Conservation (phyloP, 2,888 invertebrate genomes). For the Opisthograptis luteolata region DNA sequence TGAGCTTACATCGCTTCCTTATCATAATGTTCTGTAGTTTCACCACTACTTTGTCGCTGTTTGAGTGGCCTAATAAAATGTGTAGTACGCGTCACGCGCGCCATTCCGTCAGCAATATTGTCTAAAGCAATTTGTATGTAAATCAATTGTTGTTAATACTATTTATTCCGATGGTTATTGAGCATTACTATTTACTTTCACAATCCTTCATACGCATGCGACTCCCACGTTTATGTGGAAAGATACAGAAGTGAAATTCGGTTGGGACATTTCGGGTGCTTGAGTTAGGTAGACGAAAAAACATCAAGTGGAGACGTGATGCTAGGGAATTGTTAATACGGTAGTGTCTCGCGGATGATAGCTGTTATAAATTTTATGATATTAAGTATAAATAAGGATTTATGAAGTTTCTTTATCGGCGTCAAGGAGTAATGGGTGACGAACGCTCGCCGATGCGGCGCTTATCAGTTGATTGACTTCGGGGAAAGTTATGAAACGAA, state of each 20-base stretch:
- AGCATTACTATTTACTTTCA: conserved; percentile 76
- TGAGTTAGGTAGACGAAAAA: conserved; percentile 62
- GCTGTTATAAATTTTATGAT: conserved; percentile 77
- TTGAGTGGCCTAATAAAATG: conserved; percentile 52
- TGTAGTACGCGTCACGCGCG: conserved; percentile 76
- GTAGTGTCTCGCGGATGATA: conserved; percentile 67
- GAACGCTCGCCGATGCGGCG: conserved; percentile 12
- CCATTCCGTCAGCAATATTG: conserved; percentile 83
- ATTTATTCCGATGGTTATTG: conserved; percentile 82
- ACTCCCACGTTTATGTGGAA: conserved; percentile 47
- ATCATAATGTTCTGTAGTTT: too few relatives aligned
- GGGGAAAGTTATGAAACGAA: conserved; percentile 28
- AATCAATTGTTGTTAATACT: conserved; percentile 84
- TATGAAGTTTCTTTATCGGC: conserved; percentile 62
- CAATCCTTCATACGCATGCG: conserved; percentile 43
- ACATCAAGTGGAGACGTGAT: conserved; percentile 65
- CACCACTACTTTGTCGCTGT: conserved; percentile 27
- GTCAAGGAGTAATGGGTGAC: conserved; percentile 46
- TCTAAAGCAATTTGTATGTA: conserved; percentile 85
- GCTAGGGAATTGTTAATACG: conserved; percentile 77
- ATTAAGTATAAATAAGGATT: conserved; percentile 78
- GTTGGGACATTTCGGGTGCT: conserved; percentile 33
- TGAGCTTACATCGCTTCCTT: too few relatives aligned
- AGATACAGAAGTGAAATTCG: conserved; percentile 42
- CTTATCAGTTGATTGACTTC: conserved; percentile 36